Conservation (phyloP, 2,797 vertebrate genomes). For the Cuniculus paca region DNA sequence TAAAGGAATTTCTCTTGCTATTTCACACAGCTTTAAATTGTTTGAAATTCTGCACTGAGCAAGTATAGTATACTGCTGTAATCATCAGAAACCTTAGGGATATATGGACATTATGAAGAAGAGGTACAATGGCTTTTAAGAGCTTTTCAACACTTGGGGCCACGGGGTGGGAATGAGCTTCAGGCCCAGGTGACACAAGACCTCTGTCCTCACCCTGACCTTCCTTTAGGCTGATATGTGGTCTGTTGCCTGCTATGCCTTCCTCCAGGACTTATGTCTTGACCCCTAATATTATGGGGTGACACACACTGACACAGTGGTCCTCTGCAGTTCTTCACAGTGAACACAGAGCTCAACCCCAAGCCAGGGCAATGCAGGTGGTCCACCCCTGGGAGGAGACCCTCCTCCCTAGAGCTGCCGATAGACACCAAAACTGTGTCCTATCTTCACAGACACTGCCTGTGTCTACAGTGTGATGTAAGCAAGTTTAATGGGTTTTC, state of each 20-base stretch:
- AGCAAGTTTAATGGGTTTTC: not conserved
- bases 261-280: not conserved
- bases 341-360: not conserved
- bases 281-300: not conserved
- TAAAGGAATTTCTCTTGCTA: not conserved
- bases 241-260: not conserved
- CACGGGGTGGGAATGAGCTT: no score
- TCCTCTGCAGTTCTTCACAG: not conserved
- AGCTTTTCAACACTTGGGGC: not conserved
- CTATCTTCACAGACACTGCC: slow-evolving; percentile 1
- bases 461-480: accelerated
- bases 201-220: not conserved
- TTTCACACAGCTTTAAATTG: not conserved
- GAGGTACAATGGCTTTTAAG: not conserved
- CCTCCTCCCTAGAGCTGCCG: not conserved
- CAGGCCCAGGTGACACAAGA: not conserved
- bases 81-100: not conserved
- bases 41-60: slow-evolving; percentile 9
- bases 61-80: slow-evolving; percentile 23
- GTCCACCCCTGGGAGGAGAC: not conserved
- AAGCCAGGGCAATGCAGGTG: not conserved
- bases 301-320: not conserved
- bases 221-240: not conserved
- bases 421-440: not conserved
- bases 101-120: not conserved